Conservation (phyloP, 2,113 vertebrate genomes). For the Perca schrenkii region DNA sequence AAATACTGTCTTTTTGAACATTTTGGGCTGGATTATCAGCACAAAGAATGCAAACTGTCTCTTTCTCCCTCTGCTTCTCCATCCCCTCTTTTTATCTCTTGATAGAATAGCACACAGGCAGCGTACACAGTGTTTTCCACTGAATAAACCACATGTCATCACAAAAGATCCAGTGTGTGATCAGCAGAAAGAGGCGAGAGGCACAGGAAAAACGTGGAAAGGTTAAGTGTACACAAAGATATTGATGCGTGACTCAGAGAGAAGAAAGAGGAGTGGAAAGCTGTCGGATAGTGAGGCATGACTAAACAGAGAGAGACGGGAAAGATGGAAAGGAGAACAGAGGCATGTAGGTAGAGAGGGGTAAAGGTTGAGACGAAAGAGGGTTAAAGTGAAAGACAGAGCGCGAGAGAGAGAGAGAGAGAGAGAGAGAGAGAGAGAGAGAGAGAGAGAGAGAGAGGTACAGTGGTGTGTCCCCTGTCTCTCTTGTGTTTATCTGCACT, state of each 20-base stretch:
- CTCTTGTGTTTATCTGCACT: conserved; percentile 29
- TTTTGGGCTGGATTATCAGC: conserved; percentile 56
- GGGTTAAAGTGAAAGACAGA: conserved; percentile 11
- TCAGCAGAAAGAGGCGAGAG: conserved; percentile 57
- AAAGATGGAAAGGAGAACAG: conserved; percentile 29
- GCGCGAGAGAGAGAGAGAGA: no score
- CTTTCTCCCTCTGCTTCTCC: conserved; percentile 26
- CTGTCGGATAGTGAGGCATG: conserved; percentile 36
- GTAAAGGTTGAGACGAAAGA: conserved; percentile 40
- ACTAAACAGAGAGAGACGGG: conserved; percentile 50
- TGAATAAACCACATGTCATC: conserved; percentile 74
- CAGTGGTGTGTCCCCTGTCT: conserved; percentile 22
- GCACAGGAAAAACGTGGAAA: conserved; percentile 63
- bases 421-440: background rate
- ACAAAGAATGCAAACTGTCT: conserved; percentile 57
- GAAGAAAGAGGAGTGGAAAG: conserved; percentile 74
- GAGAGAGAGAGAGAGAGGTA: background rate
- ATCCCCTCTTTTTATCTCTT: conserved; percentile 20
- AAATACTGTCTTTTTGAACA: conserved; percentile 59
- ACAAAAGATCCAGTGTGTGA: conserved; percentile 69
- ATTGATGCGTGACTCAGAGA: conserved; percentile 78
- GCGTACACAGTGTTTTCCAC: conserved; percentile 55
- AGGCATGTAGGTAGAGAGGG: conserved; percentile 33
- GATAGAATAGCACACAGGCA: conserved; percentile 35
- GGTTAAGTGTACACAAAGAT: conserved; percentile 83